phyloP scores from a whole-genome alignment of 92 coral and sea anemone species.

The Heliopora coerulea region DNA sequence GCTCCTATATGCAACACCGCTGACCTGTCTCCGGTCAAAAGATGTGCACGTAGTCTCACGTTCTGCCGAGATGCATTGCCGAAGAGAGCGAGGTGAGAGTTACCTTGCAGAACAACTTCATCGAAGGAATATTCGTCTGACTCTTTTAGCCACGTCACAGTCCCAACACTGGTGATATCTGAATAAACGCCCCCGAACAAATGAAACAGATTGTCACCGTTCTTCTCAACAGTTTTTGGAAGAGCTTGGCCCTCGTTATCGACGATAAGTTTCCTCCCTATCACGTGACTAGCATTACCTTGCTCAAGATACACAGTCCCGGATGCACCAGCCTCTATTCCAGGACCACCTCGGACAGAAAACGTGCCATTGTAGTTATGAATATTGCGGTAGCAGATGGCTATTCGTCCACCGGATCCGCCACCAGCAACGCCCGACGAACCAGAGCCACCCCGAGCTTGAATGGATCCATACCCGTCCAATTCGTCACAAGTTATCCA shows the following conservation, averaged over 20 bases:
- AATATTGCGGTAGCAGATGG: conserved; percentile 75
- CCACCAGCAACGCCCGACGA: conserved; percentile 86
- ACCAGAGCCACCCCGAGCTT: conserved; percentile 81
- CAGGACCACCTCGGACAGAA: conserved; percentile 85
- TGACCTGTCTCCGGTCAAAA: conserved; percentile 85
- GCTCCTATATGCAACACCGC: conserved; percentile 90
- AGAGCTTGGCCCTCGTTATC: conserved; percentile 71
- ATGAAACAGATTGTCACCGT: conserved; percentile 65
- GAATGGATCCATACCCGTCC: conserved; percentile 88
- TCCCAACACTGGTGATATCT: conserved; percentile 71
- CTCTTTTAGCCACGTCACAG: conserved; percentile 91
- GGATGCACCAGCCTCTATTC: conserved; percentile 85
- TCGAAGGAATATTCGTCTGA: conserved; percentile 66
- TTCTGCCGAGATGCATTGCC: conserved; percentile 77
- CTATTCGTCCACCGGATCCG: conserved; percentile 90
- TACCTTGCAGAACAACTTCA: conserved; percentile 90
- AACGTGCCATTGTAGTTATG: conserved; percentile 90
- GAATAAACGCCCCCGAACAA: conserved; percentile 73
- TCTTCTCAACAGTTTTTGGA: conserved; percentile 72
- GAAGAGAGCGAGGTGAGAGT: conserved; percentile 85
- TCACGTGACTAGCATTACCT: conserved; percentile 67
- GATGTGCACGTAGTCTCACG: conserved; percentile 62
- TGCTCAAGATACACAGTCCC: conserved; percentile 91
- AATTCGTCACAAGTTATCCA: conserved; percentile 91
- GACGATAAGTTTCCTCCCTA: conserved; percentile 66